Evolutionary conservation across 2,888 invertebrate species (phyloP).

Genomic region (Lycophotia porphyrea): DNA sequence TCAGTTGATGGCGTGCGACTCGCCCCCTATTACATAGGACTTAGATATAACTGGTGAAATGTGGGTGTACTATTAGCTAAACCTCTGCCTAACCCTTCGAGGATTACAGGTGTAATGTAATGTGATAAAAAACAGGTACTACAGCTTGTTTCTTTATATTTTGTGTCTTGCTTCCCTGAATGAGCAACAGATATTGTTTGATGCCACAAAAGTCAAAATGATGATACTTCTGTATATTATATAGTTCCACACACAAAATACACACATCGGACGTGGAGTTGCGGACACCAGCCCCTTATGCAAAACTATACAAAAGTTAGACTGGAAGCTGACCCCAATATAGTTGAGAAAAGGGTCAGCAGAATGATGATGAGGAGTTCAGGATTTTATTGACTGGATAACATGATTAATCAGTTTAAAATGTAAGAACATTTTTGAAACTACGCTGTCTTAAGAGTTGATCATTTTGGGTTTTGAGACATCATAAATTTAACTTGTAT

Average conservation of each 20-base stretch:
- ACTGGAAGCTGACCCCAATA: not conserved
- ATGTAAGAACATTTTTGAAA: not conserved
- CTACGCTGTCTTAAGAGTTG: not conserved
- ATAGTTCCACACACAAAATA: too few species aligned
- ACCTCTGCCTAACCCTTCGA: not conserved
- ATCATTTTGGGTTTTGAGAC: constrained; percentile 43
- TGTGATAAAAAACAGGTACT: not conserved
- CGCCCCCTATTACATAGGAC: too few species aligned
- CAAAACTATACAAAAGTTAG: too few species aligned
- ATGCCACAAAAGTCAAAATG: constrained; percentile 18
- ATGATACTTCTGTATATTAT: too few species aligned
- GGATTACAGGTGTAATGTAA: not conserved
- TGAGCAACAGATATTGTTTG: not conserved
- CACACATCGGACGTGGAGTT: too few species aligned
- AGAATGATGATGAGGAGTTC: too few species aligned
- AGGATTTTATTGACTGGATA: not conserved
- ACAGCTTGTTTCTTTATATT: not conserved
- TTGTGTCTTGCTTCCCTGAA: constrained; percentile 15
- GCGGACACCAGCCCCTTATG: too few species aligned
- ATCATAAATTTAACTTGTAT: constrained; percentile 32
- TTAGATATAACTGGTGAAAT: too few species aligned
- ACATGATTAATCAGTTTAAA: not conserved
- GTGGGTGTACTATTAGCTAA: too few species aligned
- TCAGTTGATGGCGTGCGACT: too few species aligned
- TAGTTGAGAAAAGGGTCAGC: not conserved